A percentile compares a stretch with the other conserved stretches of the same genome.
Evolutionary conservation across 2,797 vertebrate genomes (phyloP).

Genomic region (Momotus momota): DNA sequence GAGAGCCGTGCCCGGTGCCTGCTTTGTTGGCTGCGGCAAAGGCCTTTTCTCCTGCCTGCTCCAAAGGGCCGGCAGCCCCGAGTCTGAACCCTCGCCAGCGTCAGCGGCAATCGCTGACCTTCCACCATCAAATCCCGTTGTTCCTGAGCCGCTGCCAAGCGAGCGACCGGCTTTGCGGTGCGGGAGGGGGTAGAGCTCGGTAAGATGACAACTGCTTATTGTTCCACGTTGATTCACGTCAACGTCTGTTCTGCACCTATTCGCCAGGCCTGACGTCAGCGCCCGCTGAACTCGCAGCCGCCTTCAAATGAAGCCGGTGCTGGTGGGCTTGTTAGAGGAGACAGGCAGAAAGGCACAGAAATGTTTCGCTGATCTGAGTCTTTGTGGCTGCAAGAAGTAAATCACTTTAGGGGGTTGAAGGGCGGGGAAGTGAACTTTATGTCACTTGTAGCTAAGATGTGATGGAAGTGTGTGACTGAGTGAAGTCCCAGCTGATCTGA

Average conservation of each 20-base stretch:
- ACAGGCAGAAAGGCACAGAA: not conserved
- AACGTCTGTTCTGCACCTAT: not conserved
- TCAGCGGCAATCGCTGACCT: not conserved
- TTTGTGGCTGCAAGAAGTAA: not conserved
- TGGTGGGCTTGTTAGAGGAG: not conserved
- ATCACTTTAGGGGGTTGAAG: not conserved
- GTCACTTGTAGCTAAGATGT: fast-evolving
- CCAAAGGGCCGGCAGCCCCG: not conserved
- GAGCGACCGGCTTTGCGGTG: not conserved
- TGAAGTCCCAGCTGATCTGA: not conserved
- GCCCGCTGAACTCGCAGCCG: not conserved
- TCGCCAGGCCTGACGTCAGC: not conserved
- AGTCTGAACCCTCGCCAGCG: not conserved
- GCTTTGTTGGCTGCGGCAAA: not conserved
- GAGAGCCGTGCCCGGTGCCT: not conserved
- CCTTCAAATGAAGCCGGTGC: not conserved
- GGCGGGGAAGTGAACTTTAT: not conserved
- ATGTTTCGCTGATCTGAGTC: not conserved
- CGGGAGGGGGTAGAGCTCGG: not conserved
- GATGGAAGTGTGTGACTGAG: fast-evolving
- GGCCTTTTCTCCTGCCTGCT: not conserved
- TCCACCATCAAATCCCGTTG: not conserved
- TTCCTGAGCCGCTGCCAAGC: not conserved
- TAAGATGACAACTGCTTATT: fast-evolving
- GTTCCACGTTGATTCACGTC: fast-evolving